Evolutionary conservation across 2,797 vertebrate species (phyloP), one percentile per base, ranked within the genome.

Genomic region (Lutjanus argentimaculatus): DNA sequence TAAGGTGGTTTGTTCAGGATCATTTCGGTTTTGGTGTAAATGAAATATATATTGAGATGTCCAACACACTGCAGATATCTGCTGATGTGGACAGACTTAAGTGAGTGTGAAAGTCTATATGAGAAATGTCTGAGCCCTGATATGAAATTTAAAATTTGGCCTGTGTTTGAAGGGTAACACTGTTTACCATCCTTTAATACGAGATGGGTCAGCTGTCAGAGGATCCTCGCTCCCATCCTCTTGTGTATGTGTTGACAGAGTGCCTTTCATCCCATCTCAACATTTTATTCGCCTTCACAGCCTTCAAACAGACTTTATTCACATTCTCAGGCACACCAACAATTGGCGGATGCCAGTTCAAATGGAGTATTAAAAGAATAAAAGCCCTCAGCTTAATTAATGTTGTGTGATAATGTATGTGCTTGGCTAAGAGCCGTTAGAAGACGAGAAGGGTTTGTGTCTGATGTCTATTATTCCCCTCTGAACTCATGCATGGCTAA

Each of bases 401-500:
- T 79, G 84, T 80, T 74, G 83, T 83, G 89, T 79, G 89, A 91
- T 92, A 91, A 91, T 79, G 73, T 69, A 80, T 77, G 84, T 79
- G 88, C 82, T 82, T 75, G 81, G 90, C 83, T 85, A 75, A 82
- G 66, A 85, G 85, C 76, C 53, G 77, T 53, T 57, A 70, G 77
- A 74, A 85, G 90, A 88, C 16, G 75, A 89, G 85, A 86, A 46
- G 80, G 82, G 83, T 77, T 85, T 82, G 80, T 78, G 68, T 88
- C 79, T 75, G 89, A 88, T 85, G 89, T 91, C 84, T 90, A 83
- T 92, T 93, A 89, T 93, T 92, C 82, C 88, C 86, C 82, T 77
- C 86, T 87, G 88, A 92, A 89, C 90, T 86, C 79, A 83, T 84
- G 88, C 90, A 86, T 83, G 83, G 84, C 91, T 92, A 91, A 93